phyloP scores from a whole-genome alignment of 2,797 vertebrate genomes.

The Arrhamphus sclerolepis region DNA sequence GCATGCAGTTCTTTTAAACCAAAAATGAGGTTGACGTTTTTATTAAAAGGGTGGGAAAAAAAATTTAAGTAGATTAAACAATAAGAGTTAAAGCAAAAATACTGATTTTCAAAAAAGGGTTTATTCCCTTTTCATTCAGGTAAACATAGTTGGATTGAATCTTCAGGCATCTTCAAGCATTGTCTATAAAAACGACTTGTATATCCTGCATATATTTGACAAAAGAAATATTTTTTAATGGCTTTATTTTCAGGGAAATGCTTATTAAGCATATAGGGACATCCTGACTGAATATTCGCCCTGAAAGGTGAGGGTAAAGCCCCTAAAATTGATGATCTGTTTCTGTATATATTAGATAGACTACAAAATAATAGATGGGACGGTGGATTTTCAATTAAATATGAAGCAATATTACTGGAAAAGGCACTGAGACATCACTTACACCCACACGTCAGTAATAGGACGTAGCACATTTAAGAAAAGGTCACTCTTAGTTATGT shows the following conservation, averaged over 20 bases:
- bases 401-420: constrained; percentile 68
- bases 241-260: constrained; percentile 27
- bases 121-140: constrained; percentile 44
- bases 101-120: constrained; percentile 27
- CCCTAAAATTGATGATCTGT: constrained; percentile 8
- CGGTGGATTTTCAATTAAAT: constrained; percentile 30
- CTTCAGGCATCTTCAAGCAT: constrained; percentile 2
- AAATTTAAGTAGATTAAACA: too few relatives aligned
- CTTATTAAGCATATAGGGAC: constrained; percentile 19
- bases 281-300: not conserved
- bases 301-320: not conserved
- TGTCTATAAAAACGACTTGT: constrained; percentile 12
- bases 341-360: constrained; percentile 19
- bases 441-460: constrained; percentile 16
- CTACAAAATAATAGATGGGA: not conserved
- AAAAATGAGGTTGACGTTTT: constrained; percentile 7
- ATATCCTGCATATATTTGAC: constrained; percentile 1
- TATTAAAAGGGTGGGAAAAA: constrained; percentile 6
- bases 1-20: constrained; percentile 4
- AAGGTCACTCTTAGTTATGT: not conserved
- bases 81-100: not conserved
- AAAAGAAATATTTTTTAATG: constrained; percentile 24
- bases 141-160: constrained; percentile 5
- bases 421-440: constrained; percentile 43
- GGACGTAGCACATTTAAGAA: constrained; percentile 6